Percentiles rank a stretch among this genome's conserved stretches.
These are phyloP conservation scores for Pantala flavescens DNA, from an alignment of 1,140 invertebrate genomes.

Conservation along the genomic window DNA sequence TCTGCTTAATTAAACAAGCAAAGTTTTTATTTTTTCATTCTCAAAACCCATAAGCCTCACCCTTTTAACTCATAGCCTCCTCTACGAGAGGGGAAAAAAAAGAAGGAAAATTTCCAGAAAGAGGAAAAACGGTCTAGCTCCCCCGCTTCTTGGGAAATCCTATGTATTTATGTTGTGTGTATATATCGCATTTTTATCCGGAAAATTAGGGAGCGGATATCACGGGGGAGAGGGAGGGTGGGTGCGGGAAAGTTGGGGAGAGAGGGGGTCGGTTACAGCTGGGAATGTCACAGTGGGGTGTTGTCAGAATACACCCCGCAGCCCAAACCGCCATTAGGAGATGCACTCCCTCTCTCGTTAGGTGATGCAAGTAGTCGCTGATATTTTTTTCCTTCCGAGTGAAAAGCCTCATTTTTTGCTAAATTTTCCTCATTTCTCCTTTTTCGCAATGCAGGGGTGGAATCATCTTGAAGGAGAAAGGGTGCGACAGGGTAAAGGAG, in stretches of 20 bases:
- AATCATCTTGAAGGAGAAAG: background rate
- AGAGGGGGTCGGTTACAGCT: too few relatives aligned
- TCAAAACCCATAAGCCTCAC: background rate
- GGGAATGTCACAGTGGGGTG: too few relatives aligned
- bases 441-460: too few relatives aligned
- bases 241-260: background rate
- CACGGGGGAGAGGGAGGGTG: background rate
- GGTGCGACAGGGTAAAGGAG: slow-evolving; percentile 6
- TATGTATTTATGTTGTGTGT: background rate
- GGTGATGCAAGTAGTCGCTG: too few relatives aligned
- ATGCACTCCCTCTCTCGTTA: too few relatives aligned
- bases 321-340: too few relatives aligned
- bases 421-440: too few relatives aligned
- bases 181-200: background rate
- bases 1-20: slow-evolving; percentile 10
- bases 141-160: background rate
- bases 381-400: too few relatives aligned
- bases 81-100: background rate
- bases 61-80: slow-evolving; percentile 3
- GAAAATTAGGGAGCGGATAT: background rate
- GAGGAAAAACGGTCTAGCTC: background rate
- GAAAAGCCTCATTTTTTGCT: too few relatives aligned
- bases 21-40: slow-evolving; percentile 1
- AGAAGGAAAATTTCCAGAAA: background rate
- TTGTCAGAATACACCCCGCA: too few relatives aligned